Conservation (phyloP, 1,140 invertebrate genomes). For the Sitophilus oryzae region DNA sequence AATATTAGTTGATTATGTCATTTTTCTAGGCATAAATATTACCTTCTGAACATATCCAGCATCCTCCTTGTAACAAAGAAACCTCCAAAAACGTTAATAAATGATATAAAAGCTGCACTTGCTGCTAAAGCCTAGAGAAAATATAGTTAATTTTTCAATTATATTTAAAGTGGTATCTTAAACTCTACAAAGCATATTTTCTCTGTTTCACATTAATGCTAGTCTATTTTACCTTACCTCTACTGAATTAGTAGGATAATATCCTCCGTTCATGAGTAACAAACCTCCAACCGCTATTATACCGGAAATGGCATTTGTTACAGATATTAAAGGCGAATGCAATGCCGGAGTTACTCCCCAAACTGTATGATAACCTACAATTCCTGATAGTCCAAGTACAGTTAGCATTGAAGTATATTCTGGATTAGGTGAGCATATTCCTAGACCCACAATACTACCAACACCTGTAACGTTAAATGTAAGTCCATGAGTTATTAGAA, state of each 20-base stretch:
- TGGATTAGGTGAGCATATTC: constrained; percentile 70
- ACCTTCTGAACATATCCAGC: constrained; percentile 90
- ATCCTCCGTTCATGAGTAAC: constrained; percentile 73
- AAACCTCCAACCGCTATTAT: constrained; percentile 86
- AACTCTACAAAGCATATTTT: no score
- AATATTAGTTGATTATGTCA: no score
- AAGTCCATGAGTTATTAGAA: no score
- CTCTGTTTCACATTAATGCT: no score
- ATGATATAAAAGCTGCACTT: constrained; percentile 78
- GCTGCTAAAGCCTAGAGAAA: constrained; percentile 63
- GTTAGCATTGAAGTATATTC: constrained; percentile 84
- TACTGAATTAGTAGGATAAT: constrained; percentile 63
- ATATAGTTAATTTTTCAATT: no score
- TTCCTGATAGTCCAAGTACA: constrained; percentile 73
- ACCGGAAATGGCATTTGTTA: constrained; percentile 90
- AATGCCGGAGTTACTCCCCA: constrained; percentile 88
- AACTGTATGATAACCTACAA: constrained; percentile 86
- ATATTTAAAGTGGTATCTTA: no score
- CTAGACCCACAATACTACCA: constrained; percentile 63
- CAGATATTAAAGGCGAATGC: constrained; percentile 88
- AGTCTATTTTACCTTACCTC: constrained; percentile 43
- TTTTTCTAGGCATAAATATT: constrained; percentile 27
- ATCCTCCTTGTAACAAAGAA: constrained; percentile 86
- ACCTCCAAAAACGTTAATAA: constrained; percentile 87
- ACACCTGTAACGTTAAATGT: no score